phyloP scores from a whole-genome alignment of 2,797 vertebrate species.

The Protosalanx chinensis region DNA sequence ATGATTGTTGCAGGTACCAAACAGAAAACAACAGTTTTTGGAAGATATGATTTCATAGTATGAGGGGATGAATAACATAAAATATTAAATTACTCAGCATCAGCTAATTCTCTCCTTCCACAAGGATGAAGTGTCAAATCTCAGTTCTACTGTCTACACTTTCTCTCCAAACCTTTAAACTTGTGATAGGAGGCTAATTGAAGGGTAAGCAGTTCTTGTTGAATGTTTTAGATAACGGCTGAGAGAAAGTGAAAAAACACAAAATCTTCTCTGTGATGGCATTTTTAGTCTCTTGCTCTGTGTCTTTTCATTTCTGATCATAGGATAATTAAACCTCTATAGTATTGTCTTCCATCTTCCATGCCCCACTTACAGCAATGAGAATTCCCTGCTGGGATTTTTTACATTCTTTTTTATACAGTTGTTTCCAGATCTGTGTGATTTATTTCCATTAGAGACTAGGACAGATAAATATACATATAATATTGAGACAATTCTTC shows the following conservation, averaged over 20 bases:
- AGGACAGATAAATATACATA: slow-evolving; percentile 53
- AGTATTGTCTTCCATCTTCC: slow-evolving; percentile 77
- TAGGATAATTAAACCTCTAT: slow-evolving; percentile 81
- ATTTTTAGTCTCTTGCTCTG: slow-evolving; percentile 65
- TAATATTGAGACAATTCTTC: slow-evolving; percentile 48
- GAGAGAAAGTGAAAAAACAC: slow-evolving; percentile 49
- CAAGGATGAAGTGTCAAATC: slow-evolving; percentile 61
- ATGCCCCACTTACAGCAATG: slow-evolving; percentile 72
- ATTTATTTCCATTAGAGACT: slow-evolving; percentile 58
- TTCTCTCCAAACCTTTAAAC: slow-evolving; percentile 72
- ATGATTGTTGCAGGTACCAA: background rate
- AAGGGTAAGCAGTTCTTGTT: slow-evolving; percentile 76
- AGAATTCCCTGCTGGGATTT: slow-evolving; percentile 69
- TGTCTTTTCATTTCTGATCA: slow-evolving; percentile 72
- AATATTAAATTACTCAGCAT: slow-evolving; percentile 36
- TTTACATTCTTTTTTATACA: slow-evolving; percentile 67
- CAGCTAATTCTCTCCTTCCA: slow-evolving; percentile 54
- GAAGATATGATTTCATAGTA: background rate
- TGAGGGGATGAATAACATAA: slow-evolving; percentile 30
- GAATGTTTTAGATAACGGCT: slow-evolving; percentile 70
- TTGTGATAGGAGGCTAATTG: slow-evolving; percentile 71
- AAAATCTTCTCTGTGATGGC: slow-evolving; percentile 68
- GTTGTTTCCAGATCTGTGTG: slow-evolving; percentile 69
- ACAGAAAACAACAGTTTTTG: no score
- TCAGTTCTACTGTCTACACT: slow-evolving; percentile 60